These are phyloP conservation scores for Misgurnus mizolepis DNA, from an alignment of 2,113 vertebrate species.

Conservation along the genomic window DNA sequence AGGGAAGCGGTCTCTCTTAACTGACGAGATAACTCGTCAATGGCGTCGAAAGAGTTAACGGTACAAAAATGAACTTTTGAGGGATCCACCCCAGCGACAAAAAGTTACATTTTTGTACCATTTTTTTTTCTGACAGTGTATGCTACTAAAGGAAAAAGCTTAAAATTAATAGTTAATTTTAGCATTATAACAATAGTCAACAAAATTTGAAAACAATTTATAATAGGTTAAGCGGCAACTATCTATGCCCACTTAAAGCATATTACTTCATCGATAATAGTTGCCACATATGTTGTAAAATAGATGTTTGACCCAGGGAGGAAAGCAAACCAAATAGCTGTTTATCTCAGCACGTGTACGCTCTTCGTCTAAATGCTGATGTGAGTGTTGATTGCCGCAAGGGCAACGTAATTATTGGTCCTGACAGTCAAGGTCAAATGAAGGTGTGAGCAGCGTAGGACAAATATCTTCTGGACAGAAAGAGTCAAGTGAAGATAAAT, in stretches of 20 bases:
- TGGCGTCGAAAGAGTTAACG: no score
- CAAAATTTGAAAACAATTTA: conserved; percentile 12
- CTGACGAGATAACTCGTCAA: no score
- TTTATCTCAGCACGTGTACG: conserved; percentile 41
- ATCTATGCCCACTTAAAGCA: conserved; percentile 29
- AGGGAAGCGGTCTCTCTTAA: no score
- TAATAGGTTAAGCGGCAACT: conserved; percentile 8
- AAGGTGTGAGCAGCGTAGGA: conserved; percentile 30
- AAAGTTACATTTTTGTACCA: no score
- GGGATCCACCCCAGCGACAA: no score
- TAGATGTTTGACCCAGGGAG: conserved; percentile 23
- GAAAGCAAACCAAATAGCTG: neutral
- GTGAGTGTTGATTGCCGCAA: conserved; percentile 21
- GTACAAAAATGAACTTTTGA: no score
- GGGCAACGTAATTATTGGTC: conserved; percentile 43
- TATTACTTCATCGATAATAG: conserved; percentile 27
- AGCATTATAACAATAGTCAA: neutral
- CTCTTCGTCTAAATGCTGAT: conserved; percentile 40
- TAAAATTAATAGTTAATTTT: neutral
- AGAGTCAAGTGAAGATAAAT: conserved; percentile 35
- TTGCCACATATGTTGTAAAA: neutral
- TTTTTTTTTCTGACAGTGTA: no score
- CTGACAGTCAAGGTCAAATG: conserved; percentile 44
- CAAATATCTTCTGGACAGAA: conserved; percentile 40
- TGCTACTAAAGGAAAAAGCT: no score